A percentile compares a stretch with the other conserved stretches of the same genome.
Conservation (phyloP, 2,888 invertebrate genomes). For the Heliconius cydno region DNA sequence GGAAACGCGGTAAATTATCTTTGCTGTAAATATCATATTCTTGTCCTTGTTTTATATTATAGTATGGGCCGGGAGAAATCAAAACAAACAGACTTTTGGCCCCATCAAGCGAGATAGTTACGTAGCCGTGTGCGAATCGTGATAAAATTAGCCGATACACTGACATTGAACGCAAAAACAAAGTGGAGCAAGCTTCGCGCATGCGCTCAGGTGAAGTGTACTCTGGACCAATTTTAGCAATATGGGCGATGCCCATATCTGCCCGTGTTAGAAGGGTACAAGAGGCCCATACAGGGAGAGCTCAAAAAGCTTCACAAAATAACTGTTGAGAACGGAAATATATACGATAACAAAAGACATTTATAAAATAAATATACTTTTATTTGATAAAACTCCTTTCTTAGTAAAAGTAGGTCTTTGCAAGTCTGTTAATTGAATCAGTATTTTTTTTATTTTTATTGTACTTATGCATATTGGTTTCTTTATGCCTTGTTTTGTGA, state of each 20-base stretch:
- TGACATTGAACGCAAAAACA: conserved; percentile 83
- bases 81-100: conserved; percentile 79
- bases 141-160: conserved; percentile 83
- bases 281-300: conserved; percentile 63
- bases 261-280: conserved; percentile 37
- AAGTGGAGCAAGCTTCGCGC: conserved; percentile 75
- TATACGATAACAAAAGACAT: neutral
- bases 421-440: too few relatives aligned
- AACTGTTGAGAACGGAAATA: neutral
- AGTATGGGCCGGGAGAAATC: conserved; percentile 65
- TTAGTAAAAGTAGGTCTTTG: too few relatives aligned
- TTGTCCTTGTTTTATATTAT: conserved; percentile 48
- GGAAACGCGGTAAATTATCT: conserved; percentile 34
- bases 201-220: conserved; percentile 68
- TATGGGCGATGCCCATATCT: conserved; percentile 58
- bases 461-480: too few relatives aligned
- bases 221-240: conserved; percentile 66
- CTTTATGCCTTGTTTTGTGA: too few relatives aligned
- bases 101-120: conserved; percentile 76
- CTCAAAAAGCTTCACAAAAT: conserved; percentile 35
- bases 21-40: conserved; percentile 32
- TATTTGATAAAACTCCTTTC: too few relatives aligned
- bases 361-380: too few relatives aligned
- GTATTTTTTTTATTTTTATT: too few relatives aligned
- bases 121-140: conserved; percentile 72